Conservation (phyloP, 2,888 invertebrate genomes). For the Xestia ashworthii region DNA sequence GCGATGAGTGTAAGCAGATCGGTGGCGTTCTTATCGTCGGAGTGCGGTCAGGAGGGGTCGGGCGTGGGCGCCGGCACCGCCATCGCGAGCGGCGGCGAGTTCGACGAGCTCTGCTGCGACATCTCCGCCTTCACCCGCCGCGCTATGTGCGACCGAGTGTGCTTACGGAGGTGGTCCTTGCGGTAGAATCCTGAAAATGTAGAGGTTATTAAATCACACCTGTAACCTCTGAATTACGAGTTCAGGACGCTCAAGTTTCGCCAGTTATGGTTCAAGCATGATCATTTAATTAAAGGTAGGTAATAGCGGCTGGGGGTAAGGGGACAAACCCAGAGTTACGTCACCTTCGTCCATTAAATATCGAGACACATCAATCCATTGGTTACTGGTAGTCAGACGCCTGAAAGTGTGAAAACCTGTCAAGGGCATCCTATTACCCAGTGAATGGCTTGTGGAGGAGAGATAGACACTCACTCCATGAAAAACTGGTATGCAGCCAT, state of each 20-base stretch:
- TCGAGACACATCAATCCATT: not conserved
- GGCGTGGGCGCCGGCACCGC: constrained; percentile 75
- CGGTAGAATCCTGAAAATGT: constrained; percentile 93
- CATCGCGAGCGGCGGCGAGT: constrained; percentile 65
- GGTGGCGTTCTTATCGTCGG: constrained; percentile 78
- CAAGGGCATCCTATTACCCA: not conserved
- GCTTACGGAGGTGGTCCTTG: constrained; percentile 96
- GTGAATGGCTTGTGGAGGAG: not conserved
- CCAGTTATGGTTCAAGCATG: not conserved
- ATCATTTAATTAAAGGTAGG: not conserved
- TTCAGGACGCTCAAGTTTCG: not conserved
- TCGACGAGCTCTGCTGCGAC: constrained; percentile 92
- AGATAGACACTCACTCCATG: not conserved
- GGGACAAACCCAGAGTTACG: not conserved
- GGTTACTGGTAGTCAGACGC: not conserved
- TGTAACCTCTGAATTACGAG: not conserved
- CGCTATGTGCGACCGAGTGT: constrained; percentile 96
- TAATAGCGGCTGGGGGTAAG: not conserved
- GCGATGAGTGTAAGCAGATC: constrained; percentile 86
- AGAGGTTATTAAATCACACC: not conserved
- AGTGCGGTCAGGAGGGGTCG: constrained; percentile 85
- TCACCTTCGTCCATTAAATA: not conserved
- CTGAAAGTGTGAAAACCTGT: not conserved
- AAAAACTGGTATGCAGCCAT: not conserved
- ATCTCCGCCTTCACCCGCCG: constrained; percentile 96